Base-by-base conservation (phyloP, 2,797 vertebrate genomes). In the Tamandua tetradactyla region DNA sequence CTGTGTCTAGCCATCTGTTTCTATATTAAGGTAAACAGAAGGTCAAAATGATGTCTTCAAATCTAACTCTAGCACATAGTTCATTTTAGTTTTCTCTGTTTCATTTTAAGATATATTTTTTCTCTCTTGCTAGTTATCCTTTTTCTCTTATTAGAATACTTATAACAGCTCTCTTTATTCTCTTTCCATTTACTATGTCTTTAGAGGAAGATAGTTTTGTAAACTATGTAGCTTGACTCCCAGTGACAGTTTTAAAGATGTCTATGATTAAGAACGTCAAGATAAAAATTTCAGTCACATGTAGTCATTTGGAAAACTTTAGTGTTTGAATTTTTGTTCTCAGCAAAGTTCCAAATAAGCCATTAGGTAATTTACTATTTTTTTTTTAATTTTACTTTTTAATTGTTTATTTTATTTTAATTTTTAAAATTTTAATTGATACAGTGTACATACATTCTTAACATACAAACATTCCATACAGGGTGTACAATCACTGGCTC, bases 281-380 rank as follows among this genome's bases (percentile, higher is more conserved):
- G 59, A 71, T 55, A 87, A 59, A 74, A 66, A 32, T 35, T 49
- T 59, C 10, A n/a, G 7, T 59, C 25, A 55, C 5, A 7, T 11
- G 20, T 8, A 62, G 20, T 23, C 27, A 8, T 64, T 18, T 25
- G 13, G 66, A n/a, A 49, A 40, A 20, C 32, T 40, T 25, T 5
- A 8, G 10, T 71, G 44, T 42, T 62, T n/a, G 52, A 25, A 22
- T 20, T 12, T 47, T 6, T 13, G 9, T 59, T 55, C 52, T 40
- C 4, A 47, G 47, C 22, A 23, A 10, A 20, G 52, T 59, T 84
- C n/a, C n/a, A 40, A 44, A 12, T 20, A 13, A 2, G 44, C 1
- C 30, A 0, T 5, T 2, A 30, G 35, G 2, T 11, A 27, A 18
- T 22, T 22, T 2, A 0, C 13, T 1, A 30, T 23, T 14, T n/a